Base-by-base conservation (phyloP, 2,797 vertebrate genomes). In the Centroberyx gerrardi region DNA sequence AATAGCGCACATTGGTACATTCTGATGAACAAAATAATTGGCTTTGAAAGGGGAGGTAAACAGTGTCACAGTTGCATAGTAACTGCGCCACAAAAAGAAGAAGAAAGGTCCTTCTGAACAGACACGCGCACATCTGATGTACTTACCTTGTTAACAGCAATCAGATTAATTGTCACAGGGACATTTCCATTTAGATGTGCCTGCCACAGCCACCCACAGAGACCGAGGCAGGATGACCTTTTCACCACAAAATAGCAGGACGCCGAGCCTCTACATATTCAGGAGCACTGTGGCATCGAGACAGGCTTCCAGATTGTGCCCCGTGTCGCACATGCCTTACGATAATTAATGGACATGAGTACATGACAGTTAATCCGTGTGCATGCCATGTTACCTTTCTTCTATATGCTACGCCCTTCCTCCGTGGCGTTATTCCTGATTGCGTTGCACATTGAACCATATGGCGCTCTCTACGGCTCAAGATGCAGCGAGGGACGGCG, bases 1-100 rank as follows among this genome's bases (percentile, higher is more conserved):
- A 86, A 89, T 66, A 83, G 74, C 81, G 85, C 66, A 48, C 28
- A 72, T 82, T 65, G 62, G 87, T 80, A 82, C 79, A 77, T 89
- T 74, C 80, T 88, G 89, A 92, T 89, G 88, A 91, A 87, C 80
- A 87, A 88, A 93, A 94, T 92, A 93, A 94, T 89, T 91, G 91
- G 83, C 84, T 89, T 84, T 81, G 64, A 81, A 81, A 80, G 81
- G 51, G 59, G 63, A 83, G 67, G 82, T 82, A 84, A 92, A 90
- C 79, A 85, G 70, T 62, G 68, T 85, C 40, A 61, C 52, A 62
- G 85, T 75, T 68, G 81, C 67, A 83, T 76, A 76, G 80, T 62
- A 48, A 76, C 55, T 31, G 55, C 67, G 81, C 62, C 56, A 42
- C 38, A 69, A 44, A 74, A 67, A 60, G 78, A 49, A 8, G 38